phyloP scores from a whole-genome alignment of 2,888 invertebrate genomes.

The Hypercompe scribonia region DNA sequence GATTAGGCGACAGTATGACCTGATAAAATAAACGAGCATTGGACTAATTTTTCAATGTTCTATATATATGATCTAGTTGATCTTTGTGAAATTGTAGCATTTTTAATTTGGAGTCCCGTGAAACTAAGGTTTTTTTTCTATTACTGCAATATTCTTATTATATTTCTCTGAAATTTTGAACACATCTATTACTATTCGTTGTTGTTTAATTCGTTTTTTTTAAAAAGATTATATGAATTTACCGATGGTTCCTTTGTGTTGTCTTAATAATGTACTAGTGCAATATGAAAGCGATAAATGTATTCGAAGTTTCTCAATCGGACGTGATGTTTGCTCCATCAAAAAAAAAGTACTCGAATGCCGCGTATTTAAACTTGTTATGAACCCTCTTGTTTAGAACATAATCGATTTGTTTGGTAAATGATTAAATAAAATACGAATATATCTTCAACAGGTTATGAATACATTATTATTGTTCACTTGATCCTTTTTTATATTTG shows the following conservation, averaged over 20 bases:
- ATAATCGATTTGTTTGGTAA: neutral
- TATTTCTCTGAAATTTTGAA: no score
- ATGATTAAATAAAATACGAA: neutral
- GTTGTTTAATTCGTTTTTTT: neutral
- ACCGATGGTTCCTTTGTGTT: neutral
- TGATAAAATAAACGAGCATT: constrained; percentile 4
- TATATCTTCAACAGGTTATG: neutral
- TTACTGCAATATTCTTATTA: neutral
- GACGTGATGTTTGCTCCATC: neutral
- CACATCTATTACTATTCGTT: neutral
- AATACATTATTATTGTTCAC: constrained; percentile 28
- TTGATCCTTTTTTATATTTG: constrained; percentile 32
- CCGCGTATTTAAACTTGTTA: neutral
- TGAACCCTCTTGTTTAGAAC: neutral
- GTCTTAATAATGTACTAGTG: neutral
- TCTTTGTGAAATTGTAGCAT: neutral
- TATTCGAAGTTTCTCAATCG: neutral
- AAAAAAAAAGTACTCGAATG: neutral
- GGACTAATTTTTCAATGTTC: neutral
- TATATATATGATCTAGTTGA: neutral
- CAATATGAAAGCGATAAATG: neutral
- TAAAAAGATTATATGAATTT: neutral
- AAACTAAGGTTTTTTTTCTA: neutral
- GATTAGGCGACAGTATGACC: constrained; percentile 11
- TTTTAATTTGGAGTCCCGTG: neutral